phyloP scores from a whole-genome alignment of 2,888 invertebrate genomes.

The Leptopilina syphax region DNA sequence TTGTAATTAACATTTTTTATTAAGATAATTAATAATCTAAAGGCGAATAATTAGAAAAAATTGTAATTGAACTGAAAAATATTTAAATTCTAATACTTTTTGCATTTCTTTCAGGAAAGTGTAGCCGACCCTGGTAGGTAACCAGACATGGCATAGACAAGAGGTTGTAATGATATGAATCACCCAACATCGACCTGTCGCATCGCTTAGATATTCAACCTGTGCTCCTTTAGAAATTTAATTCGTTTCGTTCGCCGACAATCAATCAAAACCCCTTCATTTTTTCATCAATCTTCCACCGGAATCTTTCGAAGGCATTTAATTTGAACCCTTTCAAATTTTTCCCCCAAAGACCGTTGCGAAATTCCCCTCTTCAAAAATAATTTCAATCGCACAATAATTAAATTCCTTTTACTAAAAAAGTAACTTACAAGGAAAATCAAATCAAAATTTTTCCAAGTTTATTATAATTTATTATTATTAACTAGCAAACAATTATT shows the following conservation, averaged over 20 bases:
- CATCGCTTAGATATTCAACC: slow-evolving; percentile 2
- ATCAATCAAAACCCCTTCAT: slow-evolving; percentile 5
- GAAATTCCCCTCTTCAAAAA: neutral
- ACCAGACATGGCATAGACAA: slow-evolving; percentile 14
- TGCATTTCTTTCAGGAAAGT: neutral
- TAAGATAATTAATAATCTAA: too few relatives aligned
- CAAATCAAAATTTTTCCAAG: too few relatives aligned
- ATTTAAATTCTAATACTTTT: neutral
- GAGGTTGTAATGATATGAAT: slow-evolving; percentile 24
- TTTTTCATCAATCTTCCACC: neutral
- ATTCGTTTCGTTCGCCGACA: slow-evolving; percentile 17
- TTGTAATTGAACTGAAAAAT: too few relatives aligned
- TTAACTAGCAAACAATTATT: too few relatives aligned
- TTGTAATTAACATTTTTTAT: too few relatives aligned
- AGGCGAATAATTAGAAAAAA: too few relatives aligned
- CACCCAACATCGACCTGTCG: slow-evolving; percentile 1
- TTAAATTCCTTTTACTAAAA: neutral
- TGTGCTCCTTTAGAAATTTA: neutral
- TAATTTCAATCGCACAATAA: neutral
- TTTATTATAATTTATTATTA: too few relatives aligned
- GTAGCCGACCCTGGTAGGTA: neutral
- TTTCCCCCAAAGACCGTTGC: neutral
- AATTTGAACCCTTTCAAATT: neutral
- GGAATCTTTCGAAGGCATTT: neutral
- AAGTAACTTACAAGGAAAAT: neutral